These are phyloP conservation scores for Fulmarus glacialis DNA, from an alignment of 2,113 vertebrate genomes.

Conservation along the genomic window DNA sequence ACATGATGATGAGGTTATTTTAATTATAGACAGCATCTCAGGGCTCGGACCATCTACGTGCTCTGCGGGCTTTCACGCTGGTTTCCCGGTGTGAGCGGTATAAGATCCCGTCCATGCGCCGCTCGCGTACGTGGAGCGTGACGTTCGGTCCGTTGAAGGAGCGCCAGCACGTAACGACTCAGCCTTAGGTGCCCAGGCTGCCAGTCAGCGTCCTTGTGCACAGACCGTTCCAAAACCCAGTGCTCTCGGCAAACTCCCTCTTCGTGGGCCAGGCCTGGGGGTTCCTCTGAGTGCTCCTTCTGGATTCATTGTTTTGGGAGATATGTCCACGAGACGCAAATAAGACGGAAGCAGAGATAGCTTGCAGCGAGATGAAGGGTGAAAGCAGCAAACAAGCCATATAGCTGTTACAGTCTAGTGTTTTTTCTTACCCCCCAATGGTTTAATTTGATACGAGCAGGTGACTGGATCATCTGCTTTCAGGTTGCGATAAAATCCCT, in stretches of 20 bases:
- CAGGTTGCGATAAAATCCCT: not conserved
- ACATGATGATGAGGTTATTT: not conserved
- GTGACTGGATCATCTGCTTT: not conserved
- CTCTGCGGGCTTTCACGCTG: accelerated
- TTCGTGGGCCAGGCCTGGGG: not conserved
- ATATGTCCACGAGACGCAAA: accelerated
- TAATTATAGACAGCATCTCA: not conserved
- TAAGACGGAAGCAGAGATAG: not conserved
- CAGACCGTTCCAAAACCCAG: not conserved
- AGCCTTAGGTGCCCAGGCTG: accelerated
- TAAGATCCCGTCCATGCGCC: accelerated
- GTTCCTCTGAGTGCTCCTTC: not conserved
- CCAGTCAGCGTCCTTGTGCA: not conserved
- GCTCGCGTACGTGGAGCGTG: accelerated
- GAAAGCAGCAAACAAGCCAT: not conserved
- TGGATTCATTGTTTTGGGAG: not conserved
- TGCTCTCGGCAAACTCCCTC: no score
- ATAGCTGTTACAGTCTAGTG: not conserved
- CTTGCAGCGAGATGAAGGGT: not conserved
- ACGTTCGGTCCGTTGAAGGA: not conserved
- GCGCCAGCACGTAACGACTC: no score
- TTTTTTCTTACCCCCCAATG: not conserved
- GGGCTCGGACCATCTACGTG: not conserved
- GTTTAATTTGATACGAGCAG: not conserved
- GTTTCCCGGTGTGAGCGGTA: not conserved